These are phyloP conservation scores for Acronicta alni DNA, from an alignment of 2,888 invertebrate genomes.

Conservation along the genomic window DNA sequence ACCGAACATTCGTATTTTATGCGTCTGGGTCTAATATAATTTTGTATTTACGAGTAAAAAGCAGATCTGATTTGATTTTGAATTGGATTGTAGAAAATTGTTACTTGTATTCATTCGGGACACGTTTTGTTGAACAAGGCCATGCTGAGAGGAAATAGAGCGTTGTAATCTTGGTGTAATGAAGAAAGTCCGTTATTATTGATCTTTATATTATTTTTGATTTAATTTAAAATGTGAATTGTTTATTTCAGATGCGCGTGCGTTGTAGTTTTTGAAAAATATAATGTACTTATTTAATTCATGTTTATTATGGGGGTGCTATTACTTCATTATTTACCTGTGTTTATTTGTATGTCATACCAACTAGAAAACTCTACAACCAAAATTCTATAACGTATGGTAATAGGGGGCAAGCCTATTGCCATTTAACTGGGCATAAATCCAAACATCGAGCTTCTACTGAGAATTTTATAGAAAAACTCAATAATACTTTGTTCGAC, in stretches of 20 bases:
- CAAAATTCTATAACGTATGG: no score
- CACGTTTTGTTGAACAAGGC: constrained; percentile 44
- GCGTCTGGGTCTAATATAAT: constrained; percentile 38
- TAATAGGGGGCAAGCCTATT: no score
- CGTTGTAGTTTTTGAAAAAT: no score
- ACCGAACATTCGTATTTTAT: constrained; percentile 33
- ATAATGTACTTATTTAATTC: no score
- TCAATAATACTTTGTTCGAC: no score
- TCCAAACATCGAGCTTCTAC: no score
- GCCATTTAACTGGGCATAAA: no score
- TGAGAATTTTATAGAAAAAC: no score
- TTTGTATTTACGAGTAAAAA: constrained; percentile 53
- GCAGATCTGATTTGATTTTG: constrained; percentile 50
- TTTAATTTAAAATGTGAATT: neutral
- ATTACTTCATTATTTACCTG: no score
- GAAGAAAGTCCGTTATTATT: constrained; percentile 14
- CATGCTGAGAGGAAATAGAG: constrained; percentile 24
- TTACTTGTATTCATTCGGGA: constrained; percentile 31
- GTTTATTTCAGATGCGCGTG: neutral
- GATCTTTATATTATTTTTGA: neutral
- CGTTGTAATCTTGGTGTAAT: constrained; percentile 39
- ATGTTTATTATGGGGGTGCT: no score
- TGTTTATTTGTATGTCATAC: no score
- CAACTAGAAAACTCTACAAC: no score
- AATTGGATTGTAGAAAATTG: constrained; percentile 51